phyloP scores from a whole-genome alignment of 2,113 vertebrate species.

The Myodes glareolus region DNA sequence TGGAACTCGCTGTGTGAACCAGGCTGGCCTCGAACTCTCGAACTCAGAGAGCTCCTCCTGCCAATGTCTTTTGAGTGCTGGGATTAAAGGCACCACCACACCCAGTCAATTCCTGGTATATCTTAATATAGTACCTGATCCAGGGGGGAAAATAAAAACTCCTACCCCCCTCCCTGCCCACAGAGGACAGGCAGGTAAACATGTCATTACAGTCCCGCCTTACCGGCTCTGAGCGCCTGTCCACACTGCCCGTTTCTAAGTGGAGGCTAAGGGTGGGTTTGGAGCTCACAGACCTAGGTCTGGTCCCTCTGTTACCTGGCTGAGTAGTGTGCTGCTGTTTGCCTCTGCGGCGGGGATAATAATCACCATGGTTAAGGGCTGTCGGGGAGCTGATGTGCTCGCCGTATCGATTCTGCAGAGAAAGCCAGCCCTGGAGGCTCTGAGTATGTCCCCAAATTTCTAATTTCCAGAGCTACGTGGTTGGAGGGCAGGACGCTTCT shows the following conservation, averaged over 20 bases:
- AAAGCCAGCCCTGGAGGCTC: not conserved
- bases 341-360: not conserved
- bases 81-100: not conserved
- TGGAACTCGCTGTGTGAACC: not conserved
- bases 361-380: not conserved
- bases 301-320: not conserved
- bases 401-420: not conserved
- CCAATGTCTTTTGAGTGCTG: not conserved
- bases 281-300: not conserved
- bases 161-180: not conserved
- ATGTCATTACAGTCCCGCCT: not conserved
- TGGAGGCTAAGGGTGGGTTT: not conserved
- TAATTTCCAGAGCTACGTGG: slow-evolving; percentile 33
- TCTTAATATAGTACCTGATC: not conserved
- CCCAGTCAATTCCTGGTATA: not conserved
- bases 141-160: not conserved
- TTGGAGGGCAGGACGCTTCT: not conserved
- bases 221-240: not conserved
- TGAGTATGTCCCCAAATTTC: slow-evolving; percentile 39
- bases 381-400: not conserved
- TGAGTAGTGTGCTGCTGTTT: not conserved
- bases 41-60: not conserved
- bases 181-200: not conserved
- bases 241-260: not conserved
- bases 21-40: not conserved